phyloP scores from a whole-genome alignment of 2,797 vertebrate species.

The Melanotaenia nigrans region DNA sequence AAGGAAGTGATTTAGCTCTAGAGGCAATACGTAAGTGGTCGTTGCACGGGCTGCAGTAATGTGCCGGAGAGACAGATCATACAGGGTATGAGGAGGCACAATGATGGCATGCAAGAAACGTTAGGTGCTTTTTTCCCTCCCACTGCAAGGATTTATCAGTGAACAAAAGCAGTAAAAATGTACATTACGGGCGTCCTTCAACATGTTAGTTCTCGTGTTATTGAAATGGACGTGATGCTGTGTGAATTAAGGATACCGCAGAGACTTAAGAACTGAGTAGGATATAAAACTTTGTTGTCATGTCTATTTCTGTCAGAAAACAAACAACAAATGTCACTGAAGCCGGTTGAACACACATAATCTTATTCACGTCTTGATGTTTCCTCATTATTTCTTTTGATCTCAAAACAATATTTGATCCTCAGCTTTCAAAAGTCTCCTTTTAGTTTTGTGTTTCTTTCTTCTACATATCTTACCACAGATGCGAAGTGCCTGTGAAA shows the following conservation, averaged over 20 bases:
- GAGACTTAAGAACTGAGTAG: constrained; percentile 47
- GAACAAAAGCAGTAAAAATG: constrained; percentile 49
- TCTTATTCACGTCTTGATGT: constrained; percentile 55
- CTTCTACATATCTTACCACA: constrained; percentile 35
- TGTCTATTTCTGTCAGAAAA: constrained; percentile 45
- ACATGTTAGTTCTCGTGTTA: constrained; percentile 36
- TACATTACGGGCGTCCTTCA: constrained; percentile 61
- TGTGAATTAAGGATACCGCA: constrained; percentile 49
- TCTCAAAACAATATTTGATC: constrained; percentile 67
- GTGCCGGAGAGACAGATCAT: constrained; percentile 66
- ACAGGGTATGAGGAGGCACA: constrained; percentile 65
- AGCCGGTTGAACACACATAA: constrained; percentile 33
- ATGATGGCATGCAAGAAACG: constrained; percentile 49
- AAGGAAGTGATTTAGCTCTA: constrained; percentile 82
- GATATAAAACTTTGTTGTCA: constrained; percentile 44
- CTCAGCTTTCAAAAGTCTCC: constrained; percentile 54
- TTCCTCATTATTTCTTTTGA: constrained; percentile 66
- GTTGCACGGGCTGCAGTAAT: constrained; percentile 70
- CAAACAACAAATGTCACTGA: constrained; percentile 54
- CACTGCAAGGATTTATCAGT: constrained; percentile 52
- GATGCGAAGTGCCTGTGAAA: constrained; percentile 36
- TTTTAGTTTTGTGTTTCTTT: constrained; percentile 44
- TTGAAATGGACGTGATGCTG: constrained; percentile 55
- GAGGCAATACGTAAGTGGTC: constrained; percentile 69
- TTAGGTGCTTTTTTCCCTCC: constrained; percentile 19